Percentiles rank a stretch among this genome's conserved stretches.
Conservation (phyloP, 2,113 vertebrate species). For the Pampusana beccarii region DNA sequence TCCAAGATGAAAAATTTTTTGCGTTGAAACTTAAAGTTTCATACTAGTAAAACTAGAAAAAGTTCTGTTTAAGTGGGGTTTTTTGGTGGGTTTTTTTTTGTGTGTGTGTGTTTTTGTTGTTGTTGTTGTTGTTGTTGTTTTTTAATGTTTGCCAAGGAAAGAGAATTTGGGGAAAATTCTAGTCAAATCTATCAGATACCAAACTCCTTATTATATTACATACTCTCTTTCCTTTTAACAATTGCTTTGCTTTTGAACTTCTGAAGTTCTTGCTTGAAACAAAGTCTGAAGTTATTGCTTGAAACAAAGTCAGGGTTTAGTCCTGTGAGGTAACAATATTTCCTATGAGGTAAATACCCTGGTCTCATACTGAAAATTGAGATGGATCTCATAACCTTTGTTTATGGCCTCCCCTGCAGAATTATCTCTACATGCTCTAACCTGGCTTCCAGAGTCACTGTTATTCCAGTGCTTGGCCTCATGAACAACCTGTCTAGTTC, state of each 20-base stretch:
- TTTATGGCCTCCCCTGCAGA: neutral
- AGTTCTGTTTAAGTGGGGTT: no score
- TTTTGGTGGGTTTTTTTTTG: no score
- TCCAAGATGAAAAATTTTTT: neutral
- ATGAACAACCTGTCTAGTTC: neutral
- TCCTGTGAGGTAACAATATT: neutral
- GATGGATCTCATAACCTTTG: neutral
- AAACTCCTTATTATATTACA: neutral
- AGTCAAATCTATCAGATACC: neutral
- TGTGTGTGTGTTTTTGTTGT: no score
- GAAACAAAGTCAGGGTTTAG: neutral
- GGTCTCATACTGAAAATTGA: neutral
- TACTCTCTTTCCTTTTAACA: neutral
- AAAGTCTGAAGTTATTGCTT: neutral
- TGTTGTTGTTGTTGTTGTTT: no score
- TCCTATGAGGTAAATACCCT: neutral
- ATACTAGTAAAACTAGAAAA: neutral
- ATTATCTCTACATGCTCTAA: neutral
- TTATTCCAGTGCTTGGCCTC: neutral
- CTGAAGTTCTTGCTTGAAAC: neutral
- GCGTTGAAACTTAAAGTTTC: neutral
- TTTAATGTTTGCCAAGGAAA: neutral
- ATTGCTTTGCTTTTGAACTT: neutral
- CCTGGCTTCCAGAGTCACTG: neutral
- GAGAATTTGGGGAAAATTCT: neutral